Percentiles rank a stretch among this genome's conserved stretches.
phyloP scores from a whole-genome alignment of 1,140 invertebrate genomes.

The Zaprionus kolodkinae region DNA sequence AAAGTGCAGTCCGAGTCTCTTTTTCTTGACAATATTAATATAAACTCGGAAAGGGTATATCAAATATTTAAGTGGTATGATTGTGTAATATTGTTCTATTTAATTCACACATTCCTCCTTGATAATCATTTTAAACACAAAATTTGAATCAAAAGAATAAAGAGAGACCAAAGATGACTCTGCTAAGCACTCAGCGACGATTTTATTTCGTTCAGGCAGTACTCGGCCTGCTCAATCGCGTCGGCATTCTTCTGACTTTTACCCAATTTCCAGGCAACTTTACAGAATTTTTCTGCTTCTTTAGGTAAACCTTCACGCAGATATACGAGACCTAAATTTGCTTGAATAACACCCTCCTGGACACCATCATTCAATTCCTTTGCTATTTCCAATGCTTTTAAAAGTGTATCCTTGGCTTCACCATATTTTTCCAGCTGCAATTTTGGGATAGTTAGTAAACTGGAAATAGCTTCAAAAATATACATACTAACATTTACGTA shows the following conservation, averaged over 20 bases:
- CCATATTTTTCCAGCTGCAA: slow-evolving; percentile 87
- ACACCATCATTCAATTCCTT: slow-evolving; percentile 87
- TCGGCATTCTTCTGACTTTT: slow-evolving; percentile 87
- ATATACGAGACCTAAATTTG: slow-evolving; percentile 93
- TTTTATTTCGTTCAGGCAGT: slow-evolving; percentile 89
- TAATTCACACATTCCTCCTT: background rate
- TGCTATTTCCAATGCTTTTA: slow-evolving; percentile 89
- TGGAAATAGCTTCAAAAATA: background rate
- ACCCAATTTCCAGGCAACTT: slow-evolving; percentile 89
- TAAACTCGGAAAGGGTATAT: no score
- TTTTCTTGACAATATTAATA: no score
- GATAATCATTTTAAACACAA: background rate
- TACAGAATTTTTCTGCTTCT: slow-evolving; percentile 90
- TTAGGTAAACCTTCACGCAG: slow-evolving; percentile 89
- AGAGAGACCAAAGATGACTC: background rate
- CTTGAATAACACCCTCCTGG: slow-evolving; percentile 90
- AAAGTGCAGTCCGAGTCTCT: no score
- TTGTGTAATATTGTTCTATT: background rate
- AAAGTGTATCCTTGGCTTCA: slow-evolving; percentile 89
- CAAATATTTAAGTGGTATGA: no score
- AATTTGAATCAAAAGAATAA: background rate
- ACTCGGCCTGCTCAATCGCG: slow-evolving; percentile 87
- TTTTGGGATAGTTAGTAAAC: background rate
- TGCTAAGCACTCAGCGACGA: background rate
- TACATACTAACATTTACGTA: slow-evolving; percentile 85